Evolutionary conservation across 2,113 vertebrate genomes (phyloP).

Genomic region (Amblyornis subalaris): DNA sequence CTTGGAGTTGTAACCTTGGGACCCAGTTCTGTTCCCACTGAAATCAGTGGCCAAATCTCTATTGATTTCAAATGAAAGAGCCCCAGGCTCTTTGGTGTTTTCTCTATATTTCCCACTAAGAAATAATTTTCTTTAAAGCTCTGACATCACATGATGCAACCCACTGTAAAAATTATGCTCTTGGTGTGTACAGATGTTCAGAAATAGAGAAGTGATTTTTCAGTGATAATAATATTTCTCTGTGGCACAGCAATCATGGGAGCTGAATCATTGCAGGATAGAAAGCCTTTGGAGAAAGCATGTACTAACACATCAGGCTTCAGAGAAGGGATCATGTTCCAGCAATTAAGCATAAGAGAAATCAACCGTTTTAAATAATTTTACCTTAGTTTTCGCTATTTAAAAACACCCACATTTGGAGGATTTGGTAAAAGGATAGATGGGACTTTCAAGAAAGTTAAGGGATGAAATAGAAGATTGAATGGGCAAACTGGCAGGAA

Average conservation of each 20-base stretch:
- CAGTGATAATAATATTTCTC: not conserved
- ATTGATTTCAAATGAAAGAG: not conserved
- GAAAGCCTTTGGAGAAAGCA: not conserved
- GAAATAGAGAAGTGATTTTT: not conserved
- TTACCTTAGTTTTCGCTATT: not conserved
- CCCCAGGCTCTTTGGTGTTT: not conserved
- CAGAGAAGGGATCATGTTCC: not conserved
- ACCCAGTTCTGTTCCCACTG: not conserved
- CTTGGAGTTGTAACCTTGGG: not conserved
- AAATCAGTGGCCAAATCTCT: not conserved
- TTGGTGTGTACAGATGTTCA: not conserved
- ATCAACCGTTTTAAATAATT: not conserved
- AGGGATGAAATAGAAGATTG: not conserved
- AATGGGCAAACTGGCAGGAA: not conserved
- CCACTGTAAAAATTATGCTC: constrained; percentile 14
- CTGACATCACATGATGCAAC: constrained; percentile 65
- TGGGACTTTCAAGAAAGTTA: not conserved
- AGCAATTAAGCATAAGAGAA: not conserved
- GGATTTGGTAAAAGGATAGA: not conserved
- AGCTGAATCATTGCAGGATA: not conserved
- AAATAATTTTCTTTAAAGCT: constrained; percentile 6
- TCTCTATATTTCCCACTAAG: not conserved
- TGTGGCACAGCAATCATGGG: not conserved
- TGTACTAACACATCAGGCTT: not conserved
- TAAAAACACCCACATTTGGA: not conserved